Evolutionary conservation across 2,797 vertebrate species (phyloP), one percentile per base, ranked within the genome.

Genomic region (Chaetophractus vellerosus): DNA sequence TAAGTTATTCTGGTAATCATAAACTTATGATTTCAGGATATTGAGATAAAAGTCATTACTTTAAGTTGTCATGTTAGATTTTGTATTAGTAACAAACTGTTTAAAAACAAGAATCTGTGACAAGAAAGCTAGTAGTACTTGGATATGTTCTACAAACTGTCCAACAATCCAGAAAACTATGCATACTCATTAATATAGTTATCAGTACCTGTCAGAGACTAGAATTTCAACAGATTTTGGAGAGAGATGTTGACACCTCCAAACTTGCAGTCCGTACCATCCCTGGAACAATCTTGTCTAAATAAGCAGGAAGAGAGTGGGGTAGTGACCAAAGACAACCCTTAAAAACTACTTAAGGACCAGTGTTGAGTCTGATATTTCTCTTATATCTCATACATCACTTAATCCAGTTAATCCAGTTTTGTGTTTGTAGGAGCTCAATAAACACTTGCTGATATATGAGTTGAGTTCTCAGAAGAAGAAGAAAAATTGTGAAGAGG

Each of bases 21-120:
- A 76, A 28, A 76, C 18, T 31, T 38, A 76, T 66, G 23, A 55
- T 91, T 38, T 41, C 33, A 14, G 24, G 16, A 24, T 91, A 82
- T 52, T 63, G 18, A 50, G 41, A 69, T 41, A 28, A 36, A 10
- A 63, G 59, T 33, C 50, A 75, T 48, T 82, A 41, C 15, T 61
- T 82, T 91, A 82, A 59, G 82, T 57, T 68, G 21, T 63, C 50
- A 88, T 11, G 4, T 61, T 75, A 68, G 15, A 81, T 68, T 91
- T 41, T n/a, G 18, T 69, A 82, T 24, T 75, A 26, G 15, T 76
- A 52, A 61, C 21, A 75, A 61, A 68, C 21, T 74, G 28, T 48
- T 74, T 59, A 90, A 68, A 63, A 19, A 4, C 4, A 52, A 63
- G 33, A 15, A 72, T 64, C 15, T 72, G 8, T 79, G 45, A 85